Conservation (phyloP, 1,140 invertebrate genomes). For the Thrips palmi region DNA sequence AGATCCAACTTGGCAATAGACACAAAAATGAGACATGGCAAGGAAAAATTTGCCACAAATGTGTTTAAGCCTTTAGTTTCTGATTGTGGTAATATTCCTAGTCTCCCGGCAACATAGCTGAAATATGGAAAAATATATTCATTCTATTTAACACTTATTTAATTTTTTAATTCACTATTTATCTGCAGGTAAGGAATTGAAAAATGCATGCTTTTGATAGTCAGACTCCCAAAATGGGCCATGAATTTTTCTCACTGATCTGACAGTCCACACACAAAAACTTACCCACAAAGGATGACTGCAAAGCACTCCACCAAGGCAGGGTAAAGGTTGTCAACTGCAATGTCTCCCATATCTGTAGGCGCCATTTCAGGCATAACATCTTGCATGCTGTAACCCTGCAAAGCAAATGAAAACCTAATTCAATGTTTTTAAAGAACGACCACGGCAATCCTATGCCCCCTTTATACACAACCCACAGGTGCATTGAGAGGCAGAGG, state of each 20-base stretch:
- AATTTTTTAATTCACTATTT: constrained; percentile 8
- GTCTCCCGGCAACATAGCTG: constrained; percentile 76
- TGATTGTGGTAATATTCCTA: constrained; percentile 60
- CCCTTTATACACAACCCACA: too few species aligned
- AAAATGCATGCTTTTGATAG: too few species aligned
- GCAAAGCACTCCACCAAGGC: constrained; percentile 81
- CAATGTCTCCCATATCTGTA: too few species aligned
- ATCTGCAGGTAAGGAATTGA: too few species aligned
- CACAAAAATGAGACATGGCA: constrained; percentile 82
- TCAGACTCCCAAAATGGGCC: too few species aligned
- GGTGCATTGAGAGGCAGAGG: too few species aligned
- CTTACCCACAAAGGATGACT: constrained; percentile 75
- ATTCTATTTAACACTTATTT: constrained; percentile 5
- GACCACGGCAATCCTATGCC: too few species aligned
- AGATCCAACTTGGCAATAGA: constrained; percentile 76
- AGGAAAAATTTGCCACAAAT: constrained; percentile 82
- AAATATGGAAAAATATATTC: constrained; percentile 21
- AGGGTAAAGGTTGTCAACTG: constrained; percentile 76
- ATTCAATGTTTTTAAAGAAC: too few species aligned
- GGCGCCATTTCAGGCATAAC: too few species aligned
- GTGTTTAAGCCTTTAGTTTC: constrained; percentile 84
- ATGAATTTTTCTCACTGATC: too few species aligned
- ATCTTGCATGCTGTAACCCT: too few species aligned
- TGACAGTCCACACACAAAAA: constrained; percentile 13
- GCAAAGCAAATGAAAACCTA: too few species aligned